These are phyloP conservation scores for Coracias cyanogaster DNA, from an alignment of 2,797 vertebrate species.

Conservation along the genomic window DNA sequence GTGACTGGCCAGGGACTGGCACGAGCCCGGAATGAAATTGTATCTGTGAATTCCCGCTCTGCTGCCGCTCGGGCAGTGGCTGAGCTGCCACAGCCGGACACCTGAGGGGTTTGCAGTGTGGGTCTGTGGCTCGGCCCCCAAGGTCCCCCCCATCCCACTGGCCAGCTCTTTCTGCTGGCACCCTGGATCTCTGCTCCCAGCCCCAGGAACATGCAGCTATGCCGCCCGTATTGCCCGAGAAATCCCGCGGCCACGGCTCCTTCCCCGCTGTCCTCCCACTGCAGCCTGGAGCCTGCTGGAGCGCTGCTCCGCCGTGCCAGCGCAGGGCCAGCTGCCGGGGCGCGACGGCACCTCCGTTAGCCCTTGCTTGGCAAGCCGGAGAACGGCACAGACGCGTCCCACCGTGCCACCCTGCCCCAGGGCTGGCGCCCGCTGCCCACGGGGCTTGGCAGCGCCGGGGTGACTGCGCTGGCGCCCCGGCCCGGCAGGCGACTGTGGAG, in stretches of 20 bases:
- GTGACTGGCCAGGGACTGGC: neutral
- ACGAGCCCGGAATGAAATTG: neutral
- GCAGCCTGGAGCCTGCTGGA: neutral
- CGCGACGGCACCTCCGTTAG: neutral
- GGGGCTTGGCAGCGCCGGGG: neutral
- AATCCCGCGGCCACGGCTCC: rapidly evolving
- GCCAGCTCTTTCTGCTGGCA: neutral
- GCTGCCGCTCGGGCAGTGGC: neutral
- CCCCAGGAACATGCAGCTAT: rapidly evolving
- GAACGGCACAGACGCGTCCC: neutral
- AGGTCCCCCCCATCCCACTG: rapidly evolving
- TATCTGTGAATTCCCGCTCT: neutral
- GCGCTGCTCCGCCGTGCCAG: rapidly evolving
- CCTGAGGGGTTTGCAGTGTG: rapidly evolving
- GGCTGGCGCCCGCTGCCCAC: neutral
- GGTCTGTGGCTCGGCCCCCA: neutral
- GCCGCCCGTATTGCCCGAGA: neutral
- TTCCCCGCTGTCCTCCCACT: neutral
- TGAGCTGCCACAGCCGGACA: neutral
- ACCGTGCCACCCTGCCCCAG: neutral
- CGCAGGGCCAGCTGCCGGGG: neutral
- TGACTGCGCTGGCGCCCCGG: too few relatives aligned
- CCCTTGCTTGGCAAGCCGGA: rapidly evolving
- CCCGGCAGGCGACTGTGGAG: neutral
- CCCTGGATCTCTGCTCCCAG: too few relatives aligned